Evolutionary conservation across 2,797 vertebrate species (phyloP).

Genomic region (Lates japonicus): DNA sequence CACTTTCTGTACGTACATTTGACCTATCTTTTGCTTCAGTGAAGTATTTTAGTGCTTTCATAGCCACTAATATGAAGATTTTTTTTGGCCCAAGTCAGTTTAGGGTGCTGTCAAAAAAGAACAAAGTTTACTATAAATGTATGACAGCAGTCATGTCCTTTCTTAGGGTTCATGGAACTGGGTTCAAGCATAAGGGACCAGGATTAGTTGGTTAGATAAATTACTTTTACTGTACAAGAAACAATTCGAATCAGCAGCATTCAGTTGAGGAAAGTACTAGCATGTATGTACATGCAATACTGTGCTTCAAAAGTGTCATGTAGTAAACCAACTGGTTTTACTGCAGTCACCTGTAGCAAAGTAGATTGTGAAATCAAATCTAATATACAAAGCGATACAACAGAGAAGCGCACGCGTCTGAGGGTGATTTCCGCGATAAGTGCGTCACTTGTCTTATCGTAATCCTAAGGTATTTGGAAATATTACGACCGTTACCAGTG

Average conservation of each 20-base stretch:
- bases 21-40: neutral
- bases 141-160: neutral
- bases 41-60: neutral
- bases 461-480: slow-evolving; percentile 21
- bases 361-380: slow-evolving; percentile 4
- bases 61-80: neutral
- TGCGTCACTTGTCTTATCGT: slow-evolving; percentile 7
- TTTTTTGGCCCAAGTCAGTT: neutral
- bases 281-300: neutral
- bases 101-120: neutral
- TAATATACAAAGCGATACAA: no score
- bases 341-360: no score
- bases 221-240: neutral
- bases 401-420: no score
- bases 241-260: neutral
- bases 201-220: neutral
- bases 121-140: neutral
- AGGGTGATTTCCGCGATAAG: slow-evolving; percentile 3
- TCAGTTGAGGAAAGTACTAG: neutral
- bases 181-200: neutral
- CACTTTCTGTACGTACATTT: neutral
- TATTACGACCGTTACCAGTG: neutral
- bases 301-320: neutral
- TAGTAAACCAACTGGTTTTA: neutral
- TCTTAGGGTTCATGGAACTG: neutral